A percentile compares a stretch with the other conserved stretches of the same genome.
Evolutionary conservation across 1,140 invertebrate species (phyloP).

Genomic region (Hypothenemus hampei): DNA sequence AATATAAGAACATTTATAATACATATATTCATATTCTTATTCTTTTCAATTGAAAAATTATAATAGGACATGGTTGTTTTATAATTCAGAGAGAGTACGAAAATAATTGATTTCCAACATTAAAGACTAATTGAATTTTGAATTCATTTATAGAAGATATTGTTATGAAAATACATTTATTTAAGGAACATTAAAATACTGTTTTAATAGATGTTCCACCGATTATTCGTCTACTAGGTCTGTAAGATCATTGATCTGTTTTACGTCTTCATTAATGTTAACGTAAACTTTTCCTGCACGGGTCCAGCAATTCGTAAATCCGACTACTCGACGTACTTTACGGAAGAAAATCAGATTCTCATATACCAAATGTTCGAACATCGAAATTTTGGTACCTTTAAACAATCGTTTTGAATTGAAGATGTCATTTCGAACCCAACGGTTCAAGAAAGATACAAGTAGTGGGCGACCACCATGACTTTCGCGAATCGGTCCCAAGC

Average conservation of each 20-base stretch:
- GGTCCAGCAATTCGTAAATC: slow-evolving; percentile 1
- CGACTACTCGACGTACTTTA: not conserved
- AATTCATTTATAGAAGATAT: not conserved
- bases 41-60: too few relatives aligned
- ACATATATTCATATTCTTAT: too few relatives aligned
- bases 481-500: not conserved
- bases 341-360: not conserved
- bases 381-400: not conserved
- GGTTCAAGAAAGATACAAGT: not conserved
- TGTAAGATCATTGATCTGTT: not conserved
- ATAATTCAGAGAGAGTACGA: too few relatives aligned
- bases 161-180: not conserved
- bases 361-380: not conserved
- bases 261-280: not conserved
- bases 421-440: slow-evolving; percentile 5
- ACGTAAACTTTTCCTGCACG: not conserved
- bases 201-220: not conserved
- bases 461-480: not conserved
- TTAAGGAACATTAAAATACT: not conserved
- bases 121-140: not conserved
- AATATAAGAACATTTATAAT: too few relatives aligned
- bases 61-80: too few relatives aligned
- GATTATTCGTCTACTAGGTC: not conserved
- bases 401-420: slow-evolving; percentile 3
- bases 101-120: not conserved